phyloP scores from a whole-genome alignment of 2,888 invertebrate genomes.

The Eurois occulta region DNA sequence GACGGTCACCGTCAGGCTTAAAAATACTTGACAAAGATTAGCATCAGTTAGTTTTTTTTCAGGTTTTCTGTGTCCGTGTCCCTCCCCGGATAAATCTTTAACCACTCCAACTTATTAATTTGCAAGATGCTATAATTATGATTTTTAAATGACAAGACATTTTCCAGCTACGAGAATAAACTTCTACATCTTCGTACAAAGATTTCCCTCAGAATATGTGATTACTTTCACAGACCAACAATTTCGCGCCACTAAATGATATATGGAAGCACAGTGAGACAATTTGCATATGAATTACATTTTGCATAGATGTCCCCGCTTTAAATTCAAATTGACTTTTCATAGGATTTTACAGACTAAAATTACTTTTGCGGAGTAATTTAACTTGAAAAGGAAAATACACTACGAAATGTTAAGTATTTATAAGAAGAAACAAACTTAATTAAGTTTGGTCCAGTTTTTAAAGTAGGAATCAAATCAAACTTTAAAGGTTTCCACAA shows the following conservation, averaged over 20 bases:
- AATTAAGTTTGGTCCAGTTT: conserved; percentile 31
- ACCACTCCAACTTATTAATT: no score
- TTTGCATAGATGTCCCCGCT: conserved; percentile 62
- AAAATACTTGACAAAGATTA: background rate
- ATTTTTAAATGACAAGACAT: background rate
- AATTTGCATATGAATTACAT: conserved; percentile 63
- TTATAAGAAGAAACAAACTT: conserved; percentile 12
- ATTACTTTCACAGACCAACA: conserved; percentile 52
- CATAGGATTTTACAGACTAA: conserved; percentile 41
- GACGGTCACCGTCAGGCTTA: background rate
- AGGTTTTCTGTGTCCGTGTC: background rate
- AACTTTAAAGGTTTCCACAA: conserved; percentile 64
- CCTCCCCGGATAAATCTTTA: background rate
- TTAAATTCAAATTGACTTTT: conserved; percentile 64
- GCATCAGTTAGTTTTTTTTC: no score
- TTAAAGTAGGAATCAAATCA: conserved; percentile 39
- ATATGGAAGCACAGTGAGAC: conserved; percentile 48
- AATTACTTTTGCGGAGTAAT: conserved; percentile 14
- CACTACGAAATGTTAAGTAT: background rate
- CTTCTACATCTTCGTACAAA: conserved; percentile 23
- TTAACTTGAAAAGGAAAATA: conserved; percentile 14
- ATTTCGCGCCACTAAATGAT: conserved; percentile 53
- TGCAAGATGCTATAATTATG: background rate
- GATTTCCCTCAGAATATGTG: conserved; percentile 21
- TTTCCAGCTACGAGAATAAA: background rate